Base-by-base conservation (phyloP, 2,113 vertebrate genomes). In the Elgaria multicarinata region DNA sequence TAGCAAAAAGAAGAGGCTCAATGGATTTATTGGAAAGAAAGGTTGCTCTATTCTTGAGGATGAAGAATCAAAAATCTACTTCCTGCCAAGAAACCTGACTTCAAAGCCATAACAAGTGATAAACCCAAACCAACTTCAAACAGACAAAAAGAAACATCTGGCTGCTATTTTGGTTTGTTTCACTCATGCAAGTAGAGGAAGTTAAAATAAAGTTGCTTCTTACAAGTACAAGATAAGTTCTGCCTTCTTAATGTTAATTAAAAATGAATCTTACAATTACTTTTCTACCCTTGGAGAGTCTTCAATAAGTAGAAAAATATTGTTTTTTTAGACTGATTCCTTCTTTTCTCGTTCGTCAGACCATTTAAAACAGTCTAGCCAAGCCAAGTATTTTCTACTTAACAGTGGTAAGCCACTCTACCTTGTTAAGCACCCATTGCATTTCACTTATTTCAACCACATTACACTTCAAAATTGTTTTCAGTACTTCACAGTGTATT, bases 41-140 rank as follows among this genome's bases (percentile, higher is more conserved):
- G 31, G 1, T 66, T 88, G 9, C 53, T 33, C 18, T 5, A 36
- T 42, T 90, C 44, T 44, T 84, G 67, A 42, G 7, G 62, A 46
- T 9, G 78, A 0, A 87, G 13, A 87, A 28, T 87, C 26, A 67
- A 80, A 71, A 87, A 66, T 42, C 31, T 87, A 62, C 44, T 55
- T 71, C 62, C 86, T 87, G 64, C 77, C 87, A 87, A 64, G 85
- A 87, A 77, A 66, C 76, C 66, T 55, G 87, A 81, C 77, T 71
- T 88, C 77, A 88, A 80, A 53, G 18, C 85, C 76, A 36, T 62
- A 31, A 1, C 85, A 22, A 13, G 8, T 86, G 62, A 85, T 36
- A 13, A 93, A 74, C 0, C 2, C 28, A 39, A 78, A 55, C 3
- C 78, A 33, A 14, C 84, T 66, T 9, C 71, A 55, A 69, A 4